Percentiles rank a stretch among this genome's conserved stretches.
These are phyloP conservation scores for Isaurus tuberculatus DNA, from an alignment of 92 coral and sea anemone genomes.

Conservation along the genomic window DNA sequence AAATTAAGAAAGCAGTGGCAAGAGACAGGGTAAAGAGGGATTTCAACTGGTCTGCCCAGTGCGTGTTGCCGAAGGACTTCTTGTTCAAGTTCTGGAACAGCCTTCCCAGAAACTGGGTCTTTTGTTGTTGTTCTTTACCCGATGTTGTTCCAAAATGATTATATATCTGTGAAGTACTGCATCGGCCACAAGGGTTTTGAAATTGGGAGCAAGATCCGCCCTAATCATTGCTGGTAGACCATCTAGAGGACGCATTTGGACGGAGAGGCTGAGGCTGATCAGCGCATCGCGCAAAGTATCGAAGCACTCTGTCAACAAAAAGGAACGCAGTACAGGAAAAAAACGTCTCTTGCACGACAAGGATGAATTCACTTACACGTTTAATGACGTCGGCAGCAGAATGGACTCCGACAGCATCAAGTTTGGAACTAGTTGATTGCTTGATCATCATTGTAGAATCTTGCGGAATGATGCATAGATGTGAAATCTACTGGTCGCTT, in stretches of 20 bases:
- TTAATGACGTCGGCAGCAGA: constrained; percentile 68
- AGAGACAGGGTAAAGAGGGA: too few relatives aligned
- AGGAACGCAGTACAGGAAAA: constrained; percentile 63
- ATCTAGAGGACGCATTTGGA: constrained; percentile 58
- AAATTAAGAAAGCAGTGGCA: too few relatives aligned
- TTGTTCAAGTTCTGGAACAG: too few relatives aligned
- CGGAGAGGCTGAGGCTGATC: constrained; percentile 54
- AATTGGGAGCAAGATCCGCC: background rate
- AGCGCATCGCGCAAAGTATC: constrained; percentile 59
- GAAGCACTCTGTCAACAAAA: constrained; percentile 48
- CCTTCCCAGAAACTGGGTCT: too few relatives aligned
- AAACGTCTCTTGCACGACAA: constrained; percentile 53
- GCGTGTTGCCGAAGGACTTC: too few relatives aligned
- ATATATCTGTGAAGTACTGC: background rate
- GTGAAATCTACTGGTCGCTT: background rate
- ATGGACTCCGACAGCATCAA: constrained; percentile 52
- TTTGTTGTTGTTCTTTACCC: background rate
- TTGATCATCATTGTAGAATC: background rate
- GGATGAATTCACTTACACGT: constrained; percentile 60
- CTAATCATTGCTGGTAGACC: background rate
- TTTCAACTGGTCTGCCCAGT: too few relatives aligned
- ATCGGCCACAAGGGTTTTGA: background rate
- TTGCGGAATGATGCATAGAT: constrained; percentile 21
- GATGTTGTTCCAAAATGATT: background rate
- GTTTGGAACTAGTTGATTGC: constrained; percentile 60